Percentiles rank a stretch among this genome's conserved stretches.
phyloP scores from a whole-genome alignment of 1,140 invertebrate genomes.

The Dendroctonus valens region DNA sequence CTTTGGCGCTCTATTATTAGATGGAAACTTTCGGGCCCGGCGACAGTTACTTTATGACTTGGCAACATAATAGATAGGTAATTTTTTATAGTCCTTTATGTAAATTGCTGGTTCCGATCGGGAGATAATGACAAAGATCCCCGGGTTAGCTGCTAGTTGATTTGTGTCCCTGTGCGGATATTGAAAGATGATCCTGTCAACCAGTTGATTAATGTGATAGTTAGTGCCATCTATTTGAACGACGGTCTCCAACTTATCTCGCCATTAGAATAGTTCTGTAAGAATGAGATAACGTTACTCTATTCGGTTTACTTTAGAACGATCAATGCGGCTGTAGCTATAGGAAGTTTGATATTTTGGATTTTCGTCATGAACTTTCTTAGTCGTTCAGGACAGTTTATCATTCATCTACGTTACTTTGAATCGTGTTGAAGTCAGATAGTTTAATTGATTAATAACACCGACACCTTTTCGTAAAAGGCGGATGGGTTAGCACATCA shows the following conservation, averaged over 20 bases:
- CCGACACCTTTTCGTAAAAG: no score
- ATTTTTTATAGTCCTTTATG: conserved; percentile 15
- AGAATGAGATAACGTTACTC: neutral
- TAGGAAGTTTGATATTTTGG: neutral
- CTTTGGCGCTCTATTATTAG: no score
- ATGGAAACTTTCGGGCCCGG: no score
- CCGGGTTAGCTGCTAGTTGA: conserved; percentile 5
- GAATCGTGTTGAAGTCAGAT: no score
- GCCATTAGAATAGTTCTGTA: conserved; percentile 5
- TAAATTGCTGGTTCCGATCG: conserved; percentile 9
- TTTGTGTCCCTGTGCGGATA: conserved; percentile 20
- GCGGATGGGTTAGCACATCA: no score
- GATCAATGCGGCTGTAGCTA: neutral
- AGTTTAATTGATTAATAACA: no score
- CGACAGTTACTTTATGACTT: no score
- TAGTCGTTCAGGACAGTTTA: no score
- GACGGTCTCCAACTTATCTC: conserved; percentile 9
- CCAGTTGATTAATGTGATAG: conserved; percentile 13
- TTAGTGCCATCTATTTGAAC: conserved; percentile 5
- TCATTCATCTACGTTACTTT: no score
- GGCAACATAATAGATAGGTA: conserved; percentile 10
- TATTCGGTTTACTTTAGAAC: neutral
- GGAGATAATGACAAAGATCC: conserved; percentile 22
- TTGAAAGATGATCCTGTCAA: conserved; percentile 20
- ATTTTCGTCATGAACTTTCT: neutral